Percentiles rank a stretch among this genome's conserved stretches.
phyloP scores from a whole-genome alignment of 2,113 vertebrate genomes.

The Myrmecophaga tridactyla region DNA sequence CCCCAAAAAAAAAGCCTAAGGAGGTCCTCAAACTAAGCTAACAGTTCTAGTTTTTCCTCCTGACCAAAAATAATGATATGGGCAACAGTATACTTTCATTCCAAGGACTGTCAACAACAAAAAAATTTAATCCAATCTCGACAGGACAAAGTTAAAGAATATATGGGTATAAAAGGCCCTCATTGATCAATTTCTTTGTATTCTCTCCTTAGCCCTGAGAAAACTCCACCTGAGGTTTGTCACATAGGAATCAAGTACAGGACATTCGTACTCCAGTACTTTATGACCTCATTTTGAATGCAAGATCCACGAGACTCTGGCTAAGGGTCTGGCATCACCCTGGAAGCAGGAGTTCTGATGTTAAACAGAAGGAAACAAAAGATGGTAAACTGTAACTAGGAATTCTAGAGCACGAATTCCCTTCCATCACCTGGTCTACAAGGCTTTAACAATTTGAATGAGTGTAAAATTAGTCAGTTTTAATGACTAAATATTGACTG shows the following conservation, averaged over 20 bases:
- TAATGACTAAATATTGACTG: no score
- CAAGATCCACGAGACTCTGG: neutral
- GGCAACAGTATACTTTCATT: neutral
- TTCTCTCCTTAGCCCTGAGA: no score
- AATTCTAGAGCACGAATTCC: neutral
- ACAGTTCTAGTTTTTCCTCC: neutral
- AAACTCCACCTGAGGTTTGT: neutral
- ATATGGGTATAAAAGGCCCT: neutral
- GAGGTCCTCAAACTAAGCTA: neutral
- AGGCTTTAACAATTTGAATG: neutral
- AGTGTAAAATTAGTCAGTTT: neutral
- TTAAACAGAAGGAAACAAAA: neutral
- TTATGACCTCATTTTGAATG: constrained; percentile 27
- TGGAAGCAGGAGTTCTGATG: neutral
- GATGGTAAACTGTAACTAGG: neutral
- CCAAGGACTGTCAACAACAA: neutral
- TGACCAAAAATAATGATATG: neutral
- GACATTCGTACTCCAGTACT: neutral
- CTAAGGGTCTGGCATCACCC: neutral
- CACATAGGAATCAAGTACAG: constrained; percentile 30
- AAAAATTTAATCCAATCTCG: neutral
- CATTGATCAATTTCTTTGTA: no score
- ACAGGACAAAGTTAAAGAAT: neutral
- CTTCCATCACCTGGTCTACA: neutral
- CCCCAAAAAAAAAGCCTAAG: neutral